These are phyloP conservation scores for Hyposoter didymator DNA, from an alignment of 2,888 invertebrate genomes.

Conservation along the genomic window DNA sequence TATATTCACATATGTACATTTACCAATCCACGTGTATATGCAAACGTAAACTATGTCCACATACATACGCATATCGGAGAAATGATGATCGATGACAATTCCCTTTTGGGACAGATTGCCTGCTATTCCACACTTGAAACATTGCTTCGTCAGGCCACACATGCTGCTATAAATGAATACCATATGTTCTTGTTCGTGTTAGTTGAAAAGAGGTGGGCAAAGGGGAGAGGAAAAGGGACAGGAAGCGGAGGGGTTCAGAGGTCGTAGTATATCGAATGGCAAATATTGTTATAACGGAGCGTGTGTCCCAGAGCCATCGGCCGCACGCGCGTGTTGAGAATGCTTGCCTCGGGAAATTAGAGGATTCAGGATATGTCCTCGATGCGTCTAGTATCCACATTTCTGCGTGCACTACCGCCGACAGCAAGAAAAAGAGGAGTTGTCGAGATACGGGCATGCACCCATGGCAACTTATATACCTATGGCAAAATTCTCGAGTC, in stretches of 20 bases:
- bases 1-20: not conserved
- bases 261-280: conserved; percentile 46
- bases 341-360: conserved; percentile 71
- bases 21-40: not conserved
- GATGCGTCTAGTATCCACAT: conserved; percentile 13
- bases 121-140: conserved; percentile 34
- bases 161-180: conserved; percentile 26
- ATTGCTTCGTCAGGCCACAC: conserved; percentile 22
- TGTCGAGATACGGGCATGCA: conserved; percentile 8
- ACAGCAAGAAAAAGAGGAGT: conserved; percentile 34
- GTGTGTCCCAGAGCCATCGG: conserved; percentile 47
- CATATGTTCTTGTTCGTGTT: conserved; percentile 17
- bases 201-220: not conserved
- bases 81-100: conserved; percentile 63
- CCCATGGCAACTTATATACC: not conserved
- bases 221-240: too few relatives aligned
- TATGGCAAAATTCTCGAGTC: conserved; percentile 7
- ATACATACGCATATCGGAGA: not conserved
- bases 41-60: not conserved
- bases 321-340: conserved; percentile 66
- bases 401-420: conserved; percentile 5
- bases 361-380: conserved; percentile 54
- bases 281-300: conserved; percentile 68
- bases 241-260: not conserved
- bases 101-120: conserved; percentile 55